Evolutionary conservation across 2,113 vertebrate genomes (phyloP), one percentile per base, ranked within the genome.

Genomic region (Trogon melanurus): DNA sequence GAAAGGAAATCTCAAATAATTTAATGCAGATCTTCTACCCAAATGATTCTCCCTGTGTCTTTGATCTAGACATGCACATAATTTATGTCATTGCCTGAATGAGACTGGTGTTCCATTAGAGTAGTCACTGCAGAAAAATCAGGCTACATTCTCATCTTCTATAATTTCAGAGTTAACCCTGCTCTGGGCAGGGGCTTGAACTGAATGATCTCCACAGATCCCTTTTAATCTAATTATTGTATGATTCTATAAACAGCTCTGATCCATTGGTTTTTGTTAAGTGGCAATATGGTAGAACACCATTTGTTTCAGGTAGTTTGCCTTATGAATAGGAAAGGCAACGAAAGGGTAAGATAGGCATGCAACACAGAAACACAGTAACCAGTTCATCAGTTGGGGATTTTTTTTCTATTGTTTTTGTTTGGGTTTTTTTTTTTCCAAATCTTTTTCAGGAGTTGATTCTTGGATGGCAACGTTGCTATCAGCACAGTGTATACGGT

Each of bases 31-130:
- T 81, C 72, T 92, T 81, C 57, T 84, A 72, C 27, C 32, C 81
- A 65, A 95, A 81, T 92, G 10, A 92, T 84, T 84, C 93, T 84
- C 53, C 23, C 19, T 83, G 53, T 79, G 25, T 84, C 80, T 95
- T 92, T 92, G 56, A 69, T 74, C 65, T 50, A 83, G 48, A 34
- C 3, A 19, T 32, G 18, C n/a, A n/a, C 61, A 53, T 78, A 50
- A 91, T 80, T 95, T 78, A 56, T 71, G 50, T 41, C 23, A 47
- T 61, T 86, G 48, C 18, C 57, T 65, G 48, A 84, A 72, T 65
- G 57, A 91, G 53, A 30, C 48, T 73, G 41, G 29, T 61, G 41
- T 81, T 89, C 53, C 22, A 23, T 66, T 56, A 82, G 53, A 82
- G 25, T 13, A 64, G 17, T 64, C 45, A 32, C 60, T 54, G 56